phyloP scores from a whole-genome alignment of 2,113 vertebrate genomes.

The Circaetus gallicus region DNA sequence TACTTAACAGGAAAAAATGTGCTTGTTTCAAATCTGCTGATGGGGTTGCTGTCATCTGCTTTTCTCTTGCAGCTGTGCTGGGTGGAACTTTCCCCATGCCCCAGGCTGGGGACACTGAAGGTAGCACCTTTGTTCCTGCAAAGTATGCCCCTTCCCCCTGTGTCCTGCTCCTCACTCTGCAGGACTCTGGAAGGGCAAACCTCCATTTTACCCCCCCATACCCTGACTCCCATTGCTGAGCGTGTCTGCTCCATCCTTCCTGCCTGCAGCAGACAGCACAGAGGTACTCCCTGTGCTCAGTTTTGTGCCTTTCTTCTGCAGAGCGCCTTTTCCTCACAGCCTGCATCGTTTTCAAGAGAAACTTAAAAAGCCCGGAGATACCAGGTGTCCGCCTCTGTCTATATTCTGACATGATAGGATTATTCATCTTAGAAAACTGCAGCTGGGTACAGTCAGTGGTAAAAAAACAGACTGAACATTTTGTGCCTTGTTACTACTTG shows the following conservation, averaged over 20 bases:
- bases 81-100: background rate
- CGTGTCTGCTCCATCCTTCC: background rate
- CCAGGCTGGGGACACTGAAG: rapidly evolving
- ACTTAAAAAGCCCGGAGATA: background rate
- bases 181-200: background rate
- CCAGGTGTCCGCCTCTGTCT: background rate
- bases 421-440: conserved; percentile 13
- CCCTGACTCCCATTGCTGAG: rapidly evolving
- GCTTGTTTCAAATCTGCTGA: background rate
- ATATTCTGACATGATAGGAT: background rate
- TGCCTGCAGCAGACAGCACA: rapidly evolving
- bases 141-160: background rate
- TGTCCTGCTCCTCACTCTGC: background rate
- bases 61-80: background rate
- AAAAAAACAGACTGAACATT: background rate
- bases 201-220: background rate
- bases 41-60: background rate
- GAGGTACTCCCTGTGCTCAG: background rate
- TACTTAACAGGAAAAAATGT: background rate
- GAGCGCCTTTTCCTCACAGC: background rate
- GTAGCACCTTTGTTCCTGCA: background rate
- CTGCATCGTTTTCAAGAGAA: background rate
- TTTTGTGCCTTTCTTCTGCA: background rate
- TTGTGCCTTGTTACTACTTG: conserved; percentile 10
- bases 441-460: background rate